Conservation (phyloP, 2,113 vertebrate species). For the Pachypanchax playfairii region DNA sequence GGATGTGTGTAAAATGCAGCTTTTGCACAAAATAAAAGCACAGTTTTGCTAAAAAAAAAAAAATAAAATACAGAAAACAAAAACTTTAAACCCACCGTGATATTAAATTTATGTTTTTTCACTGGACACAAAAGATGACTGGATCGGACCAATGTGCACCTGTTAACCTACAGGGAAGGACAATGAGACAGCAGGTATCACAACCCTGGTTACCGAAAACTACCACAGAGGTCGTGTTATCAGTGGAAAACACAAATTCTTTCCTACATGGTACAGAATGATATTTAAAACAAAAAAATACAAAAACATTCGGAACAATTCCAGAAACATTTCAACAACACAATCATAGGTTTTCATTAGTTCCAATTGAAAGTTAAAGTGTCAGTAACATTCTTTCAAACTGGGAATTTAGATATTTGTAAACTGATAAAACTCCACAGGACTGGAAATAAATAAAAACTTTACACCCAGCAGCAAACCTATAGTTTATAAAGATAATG, state of each 20-base stretch:
- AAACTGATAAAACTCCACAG: neutral
- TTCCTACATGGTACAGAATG: neutral
- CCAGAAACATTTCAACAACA: conserved; percentile 24
- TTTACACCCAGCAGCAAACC: neutral
- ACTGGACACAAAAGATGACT: conserved; percentile 2
- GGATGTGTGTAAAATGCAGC: conserved; percentile 72
- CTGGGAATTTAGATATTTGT: conserved; percentile 6
- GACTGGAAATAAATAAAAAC: neutral
- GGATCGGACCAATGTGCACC: conserved; percentile 25
- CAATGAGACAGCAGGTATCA: conserved; percentile 14
- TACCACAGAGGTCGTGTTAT: conserved; percentile 14
- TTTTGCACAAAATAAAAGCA: conserved; percentile 58
- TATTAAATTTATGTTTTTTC: too few relatives aligned
- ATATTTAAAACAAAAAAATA: conserved; percentile 15
- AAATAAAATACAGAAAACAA: conserved; percentile 35
- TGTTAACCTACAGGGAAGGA: conserved; percentile 23
- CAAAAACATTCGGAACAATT: conserved; percentile 34
- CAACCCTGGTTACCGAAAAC: conserved; percentile 33
- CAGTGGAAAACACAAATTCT: conserved; percentile 28
- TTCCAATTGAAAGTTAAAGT: conserved; percentile 40
- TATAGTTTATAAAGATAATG: neutral
- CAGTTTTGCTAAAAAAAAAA: conserved; percentile 51
- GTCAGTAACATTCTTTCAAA: conserved; percentile 21
- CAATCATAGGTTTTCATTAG: conserved; percentile 27
- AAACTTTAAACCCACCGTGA: conserved; percentile 28